Evolutionary conservation across 2,113 vertebrate genomes (phyloP), one percentile per base, ranked within the genome.

Genomic region (Astatotilapia flaviijosephi): DNA sequence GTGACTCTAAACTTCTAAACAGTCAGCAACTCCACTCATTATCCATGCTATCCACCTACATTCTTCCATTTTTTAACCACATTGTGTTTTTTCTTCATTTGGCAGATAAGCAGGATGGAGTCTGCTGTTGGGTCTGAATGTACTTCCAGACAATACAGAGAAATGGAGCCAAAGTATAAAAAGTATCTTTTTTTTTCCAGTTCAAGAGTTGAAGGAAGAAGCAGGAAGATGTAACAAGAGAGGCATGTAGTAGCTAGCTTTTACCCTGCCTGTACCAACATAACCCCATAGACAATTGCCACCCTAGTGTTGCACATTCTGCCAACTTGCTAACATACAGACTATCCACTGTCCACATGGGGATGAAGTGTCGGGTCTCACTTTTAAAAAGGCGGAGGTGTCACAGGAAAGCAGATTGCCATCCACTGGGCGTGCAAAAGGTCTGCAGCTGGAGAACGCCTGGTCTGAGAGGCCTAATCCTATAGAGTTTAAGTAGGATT

Each of bases 391-490:
- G 85, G 84, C 75, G 75, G 88, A 91, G 93, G 93, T 95, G 95
- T 95, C 91, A 86, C 86, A 80, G 89, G 93, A 94, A 93, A 92
- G 89, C 83, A 90, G 92, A 92, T 87, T 80, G 58, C 83, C 82
- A 93, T 95, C 93, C 91, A 51, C 70, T n/a, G 86, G 92, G 89
- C 68, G 91, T 93, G 91, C 89, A 60, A 88, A 83, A 85, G 88
- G 85, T 82, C 88, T 91, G 89, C 93, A 94, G 94, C 94, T 96
- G 95, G 93, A 94, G 86, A 85, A 79, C 56, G 87, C 88, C 94
- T 94, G 93, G 93, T 91, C 77, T 68, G 37, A 92, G 92, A 85
- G 79, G 53, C 28, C 51, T 94, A 94, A 95, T 93, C 95, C 93
- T 89, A 58, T 1, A 75, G 89, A 93, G 70, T 91, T 94, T 90